Base-by-base conservation (phyloP, 2,888 invertebrate genomes). In the Alviniconcha strummeri region DNA sequence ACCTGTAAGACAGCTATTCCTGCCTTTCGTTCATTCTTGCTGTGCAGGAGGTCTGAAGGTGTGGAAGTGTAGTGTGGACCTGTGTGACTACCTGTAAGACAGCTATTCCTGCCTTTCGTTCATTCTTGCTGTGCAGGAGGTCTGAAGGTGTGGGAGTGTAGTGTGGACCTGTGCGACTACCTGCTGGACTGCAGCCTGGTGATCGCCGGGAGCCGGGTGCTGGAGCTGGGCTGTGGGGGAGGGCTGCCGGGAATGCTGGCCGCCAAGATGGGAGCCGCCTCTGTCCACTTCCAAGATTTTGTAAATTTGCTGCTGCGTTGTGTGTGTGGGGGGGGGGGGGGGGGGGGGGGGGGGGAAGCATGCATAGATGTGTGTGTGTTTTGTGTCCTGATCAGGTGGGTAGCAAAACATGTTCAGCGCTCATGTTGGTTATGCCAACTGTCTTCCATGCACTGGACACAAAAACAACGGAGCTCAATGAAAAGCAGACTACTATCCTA, bases 271-370 rank as follows among this genome's bases (percentile, higher is more conserved):
- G 96, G 96, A 80, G 96, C 97, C 5, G 60, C 92, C 13, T 71
- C 92, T 54, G 97, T 97, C 15, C 96, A 96, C 91, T 98, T 98
- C 94, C 98, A 99, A 94, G 99, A 99, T 94, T 99, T 98, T 95
- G 98, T 98, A 95, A 95, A 96, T 52, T 11, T 60, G 13, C 60
- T 60, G 60, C 13, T 60, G 60, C 1, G 60, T 11, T 13, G 60
- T 60, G 60, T 4, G 13, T 60, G 13, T 11, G 60, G 0, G 9
- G 1, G 4, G 13, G 1, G 13, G 60, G 11, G 60, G 11, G 60
- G 13, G 60, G 13, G 60, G 4, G 60, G 13, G 60, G 13, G 60
- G 13, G 60, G 13, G 4, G 13, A 4, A 60, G 60, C 60, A 13
- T 11, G 60, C 8, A 13, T 4, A 4, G 13, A 13, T 13, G 13